A percentile compares a stretch with the other conserved stretches of the same genome.
These are phyloP conservation scores for Phoebastria nigripes DNA, from an alignment of 2,797 vertebrate species.

Conservation along the genomic window DNA sequence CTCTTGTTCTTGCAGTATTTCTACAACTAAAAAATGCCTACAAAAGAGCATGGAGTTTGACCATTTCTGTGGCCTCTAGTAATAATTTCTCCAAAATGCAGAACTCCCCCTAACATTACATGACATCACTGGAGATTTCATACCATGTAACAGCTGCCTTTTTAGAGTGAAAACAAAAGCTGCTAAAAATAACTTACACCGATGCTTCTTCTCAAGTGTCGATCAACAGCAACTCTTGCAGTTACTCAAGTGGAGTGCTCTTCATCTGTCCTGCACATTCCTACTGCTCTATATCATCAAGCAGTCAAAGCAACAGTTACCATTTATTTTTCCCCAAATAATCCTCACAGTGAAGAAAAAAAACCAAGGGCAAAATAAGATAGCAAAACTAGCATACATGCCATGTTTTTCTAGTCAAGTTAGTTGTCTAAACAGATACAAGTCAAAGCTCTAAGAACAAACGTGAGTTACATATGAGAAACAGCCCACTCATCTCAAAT, in stretches of 20 bases:
- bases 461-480: background rate
- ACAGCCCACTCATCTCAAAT: background rate
- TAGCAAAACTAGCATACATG: background rate
- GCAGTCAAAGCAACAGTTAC: constrained; percentile 17
- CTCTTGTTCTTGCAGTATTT: background rate
- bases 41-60: background rate
- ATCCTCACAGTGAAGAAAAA: background rate
- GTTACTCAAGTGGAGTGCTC: background rate
- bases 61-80: background rate
- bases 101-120: background rate
- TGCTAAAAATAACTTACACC: constrained; percentile 35
- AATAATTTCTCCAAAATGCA: background rate
- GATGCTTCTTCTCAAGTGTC: background rate
- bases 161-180: constrained; percentile 26
- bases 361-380: background rate
- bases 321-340: background rate
- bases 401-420: background rate
- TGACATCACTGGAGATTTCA: background rate
- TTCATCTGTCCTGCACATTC: constrained; percentile 13
- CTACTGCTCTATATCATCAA: background rate
- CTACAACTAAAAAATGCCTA: background rate
- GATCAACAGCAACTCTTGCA: background rate
- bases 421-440: background rate
- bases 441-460: background rate
- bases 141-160: constrained; percentile 6